These are phyloP conservation scores for Hemichromis elongatus DNA, from an alignment of 2,113 vertebrate species.

Conservation along the genomic window DNA sequence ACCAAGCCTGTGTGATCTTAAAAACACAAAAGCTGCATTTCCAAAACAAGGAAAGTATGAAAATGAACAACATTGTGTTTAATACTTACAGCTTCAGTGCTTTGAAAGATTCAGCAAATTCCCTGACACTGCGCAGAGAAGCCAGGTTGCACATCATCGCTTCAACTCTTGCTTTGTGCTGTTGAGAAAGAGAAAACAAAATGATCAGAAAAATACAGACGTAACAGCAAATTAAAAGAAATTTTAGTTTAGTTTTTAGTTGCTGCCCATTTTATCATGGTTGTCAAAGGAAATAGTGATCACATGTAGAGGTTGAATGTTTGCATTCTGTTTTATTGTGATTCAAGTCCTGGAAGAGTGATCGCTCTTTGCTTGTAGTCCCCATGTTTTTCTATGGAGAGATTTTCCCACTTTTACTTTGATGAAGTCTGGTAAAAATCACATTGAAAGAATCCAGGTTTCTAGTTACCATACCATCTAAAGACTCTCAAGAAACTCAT, in stretches of 20 bases:
- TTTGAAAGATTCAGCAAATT: constrained; percentile 89
- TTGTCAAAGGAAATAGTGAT: background rate
- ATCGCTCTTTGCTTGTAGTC: background rate
- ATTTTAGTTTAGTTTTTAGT: background rate
- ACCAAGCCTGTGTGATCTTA: background rate
- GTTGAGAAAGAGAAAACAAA: constrained; percentile 34
- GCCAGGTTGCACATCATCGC: constrained; percentile 91
- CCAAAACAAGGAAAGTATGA: background rate
- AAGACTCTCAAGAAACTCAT: background rate
- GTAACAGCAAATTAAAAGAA: background rate
- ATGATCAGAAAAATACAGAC: background rate
- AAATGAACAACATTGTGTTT: background rate
- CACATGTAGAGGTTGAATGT: background rate
- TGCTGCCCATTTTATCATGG: background rate
- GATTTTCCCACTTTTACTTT: background rate
- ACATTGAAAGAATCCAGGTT: background rate
- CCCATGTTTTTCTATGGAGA: background rate
- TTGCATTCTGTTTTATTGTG: background rate
- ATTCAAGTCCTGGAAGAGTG: background rate
- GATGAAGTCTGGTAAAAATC: background rate
- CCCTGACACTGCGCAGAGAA: constrained; percentile 83
- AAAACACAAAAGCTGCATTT: background rate
- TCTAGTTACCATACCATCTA: background rate
- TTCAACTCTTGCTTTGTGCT: constrained; percentile 96
- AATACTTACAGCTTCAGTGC: constrained; percentile 91